phyloP scores from a whole-genome alignment of 2,797 vertebrate species.

The Champsocephalus esox region DNA sequence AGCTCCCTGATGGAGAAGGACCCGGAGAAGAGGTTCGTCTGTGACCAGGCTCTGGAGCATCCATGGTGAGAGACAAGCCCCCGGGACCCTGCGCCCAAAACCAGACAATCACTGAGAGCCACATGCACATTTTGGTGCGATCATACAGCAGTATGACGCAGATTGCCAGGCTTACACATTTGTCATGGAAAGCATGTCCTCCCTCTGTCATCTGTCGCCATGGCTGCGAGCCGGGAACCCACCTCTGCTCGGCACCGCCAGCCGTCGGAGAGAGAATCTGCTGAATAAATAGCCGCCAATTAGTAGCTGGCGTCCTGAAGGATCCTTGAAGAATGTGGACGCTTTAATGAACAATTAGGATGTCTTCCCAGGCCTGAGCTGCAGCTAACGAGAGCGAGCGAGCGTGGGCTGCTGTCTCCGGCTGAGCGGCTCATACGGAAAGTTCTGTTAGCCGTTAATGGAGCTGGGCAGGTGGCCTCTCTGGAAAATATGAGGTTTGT shows the following conservation, averaged over 20 bases:
- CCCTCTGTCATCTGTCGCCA: slow-evolving; percentile 80
- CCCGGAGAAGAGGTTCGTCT: slow-evolving; percentile 93
- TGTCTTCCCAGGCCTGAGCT: slow-evolving; percentile 67
- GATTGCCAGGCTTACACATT: slow-evolving; percentile 65
- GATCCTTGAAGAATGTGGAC: slow-evolving; percentile 74
- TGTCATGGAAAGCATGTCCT: slow-evolving; percentile 71
- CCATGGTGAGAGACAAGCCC: slow-evolving; percentile 89
- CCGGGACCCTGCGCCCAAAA: slow-evolving; percentile 23
- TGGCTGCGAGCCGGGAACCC: slow-evolving; percentile 66
- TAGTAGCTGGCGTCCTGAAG: slow-evolving; percentile 72
- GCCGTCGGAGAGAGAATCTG: slow-evolving; percentile 68
- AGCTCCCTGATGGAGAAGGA: slow-evolving; percentile 95
- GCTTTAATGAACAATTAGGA: slow-evolving; percentile 78
- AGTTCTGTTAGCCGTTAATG: slow-evolving; percentile 62
- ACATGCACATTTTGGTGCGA: slow-evolving; percentile 41
- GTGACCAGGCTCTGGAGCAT: slow-evolving; percentile 92
- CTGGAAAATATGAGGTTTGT: slow-evolving; percentile 51
- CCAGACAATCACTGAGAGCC: slow-evolving; percentile 64
- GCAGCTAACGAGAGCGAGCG: slow-evolving; percentile 49
- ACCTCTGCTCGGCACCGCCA: slow-evolving; percentile 53
- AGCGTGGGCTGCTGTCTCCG: slow-evolving; percentile 55
- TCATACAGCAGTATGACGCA: slow-evolving; percentile 73
- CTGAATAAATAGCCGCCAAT: slow-evolving; percentile 80
- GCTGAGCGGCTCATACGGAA: slow-evolving; percentile 51
- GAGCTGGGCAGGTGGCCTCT: slow-evolving; percentile 55